A percentile compares a stretch with the other conserved stretches of the same genome.
Conservation (phyloP, 2,888 invertebrate species). For the Phoenoteleia sp. region DNA sequence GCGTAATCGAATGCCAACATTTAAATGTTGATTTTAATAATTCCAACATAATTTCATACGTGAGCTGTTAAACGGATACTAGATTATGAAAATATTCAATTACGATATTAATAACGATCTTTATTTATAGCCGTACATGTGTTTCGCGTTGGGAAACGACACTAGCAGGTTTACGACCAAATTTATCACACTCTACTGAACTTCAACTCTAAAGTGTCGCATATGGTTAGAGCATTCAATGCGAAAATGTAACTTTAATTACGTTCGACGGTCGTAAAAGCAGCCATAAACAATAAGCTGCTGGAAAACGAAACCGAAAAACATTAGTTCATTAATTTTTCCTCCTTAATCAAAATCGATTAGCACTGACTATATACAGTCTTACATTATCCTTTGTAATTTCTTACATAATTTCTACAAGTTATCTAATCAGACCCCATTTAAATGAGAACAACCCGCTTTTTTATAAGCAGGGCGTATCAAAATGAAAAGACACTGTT, state of each 20-base stretch:
- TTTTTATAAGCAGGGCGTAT: no score
- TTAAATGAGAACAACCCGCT: no score
- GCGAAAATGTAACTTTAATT: slow-evolving; percentile 53
- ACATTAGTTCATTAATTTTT: no score
- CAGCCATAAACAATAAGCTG: slow-evolving; percentile 38
- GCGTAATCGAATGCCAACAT: not conserved
- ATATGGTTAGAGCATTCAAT: slow-evolving; percentile 44
- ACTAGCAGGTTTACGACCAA: slow-evolving; percentile 60
- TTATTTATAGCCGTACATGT: slow-evolving; percentile 57
- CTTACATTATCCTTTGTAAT: no score
- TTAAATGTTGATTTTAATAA: slow-evolving; percentile 53
- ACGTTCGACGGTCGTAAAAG: slow-evolving; percentile 44
- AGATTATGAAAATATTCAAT: slow-evolving; percentile 69
- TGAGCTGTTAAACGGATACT: slow-evolving; percentile 43
- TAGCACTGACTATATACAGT: no score
- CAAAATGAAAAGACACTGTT: slow-evolving; percentile 4
- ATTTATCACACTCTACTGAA: slow-evolving; percentile 66
- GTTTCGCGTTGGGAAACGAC: slow-evolving; percentile 55
- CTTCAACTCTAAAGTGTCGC: slow-evolving; percentile 58
- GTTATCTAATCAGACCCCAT: no score
- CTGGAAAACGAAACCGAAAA: no score
- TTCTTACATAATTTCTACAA: no score
- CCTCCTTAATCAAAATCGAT: no score
- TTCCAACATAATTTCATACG: slow-evolving; percentile 35
- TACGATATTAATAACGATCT: slow-evolving; percentile 64